Base-by-base conservation (phyloP, 2,888 invertebrate species). In the Morpho helenor region DNA sequence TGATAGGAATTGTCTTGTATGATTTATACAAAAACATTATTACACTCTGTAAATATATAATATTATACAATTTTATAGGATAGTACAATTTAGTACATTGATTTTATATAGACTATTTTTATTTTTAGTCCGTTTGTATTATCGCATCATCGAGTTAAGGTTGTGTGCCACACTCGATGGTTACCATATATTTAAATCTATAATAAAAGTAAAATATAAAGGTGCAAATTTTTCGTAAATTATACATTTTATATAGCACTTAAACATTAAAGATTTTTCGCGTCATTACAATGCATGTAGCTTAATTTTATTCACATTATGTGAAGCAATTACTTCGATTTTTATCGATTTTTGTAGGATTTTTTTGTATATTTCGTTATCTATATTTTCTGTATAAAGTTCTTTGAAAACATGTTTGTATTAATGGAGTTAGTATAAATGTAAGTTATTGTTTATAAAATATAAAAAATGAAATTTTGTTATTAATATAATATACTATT, bases 1-100 rank as follows among this genome's bases (percentile, higher is more conserved):
- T 10, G 45, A 49, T 23, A 56, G 56, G 60, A 56, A 52, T 60
- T 60, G 56, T 56, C 49, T 39, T 31, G 23, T 31, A 31, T 31
- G 31, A 31, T 31, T 31, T 31, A 31, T 31, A 31, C 31, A 31
- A 31, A 31, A 31, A 31, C 31, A 31, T 31, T 31, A 31, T 31
- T 31, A 31, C 5, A 31, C 9, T 47, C 16, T 10, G 45, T 22
- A 22, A 8, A 48, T n/a, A 48, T 22, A 22, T 22, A 9, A 50
- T 22, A n/a, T 23, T 8, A 41, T 8, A 8, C 22, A 9, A 22
- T 16, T 42, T 41, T 9, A 9, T 42, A 41, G 16, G 40, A 41
- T 44, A 44, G 22, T 50, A 50, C 50, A 42, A 22, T 51, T 42
- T 42, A 42, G 41, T 43, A 8, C 2, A 50, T 39, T 42, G 23